Evolutionary conservation across 2,888 invertebrate species (phyloP), one percentile per base, ranked within the genome.

Genomic region (Autographa pulchrina): DNA sequence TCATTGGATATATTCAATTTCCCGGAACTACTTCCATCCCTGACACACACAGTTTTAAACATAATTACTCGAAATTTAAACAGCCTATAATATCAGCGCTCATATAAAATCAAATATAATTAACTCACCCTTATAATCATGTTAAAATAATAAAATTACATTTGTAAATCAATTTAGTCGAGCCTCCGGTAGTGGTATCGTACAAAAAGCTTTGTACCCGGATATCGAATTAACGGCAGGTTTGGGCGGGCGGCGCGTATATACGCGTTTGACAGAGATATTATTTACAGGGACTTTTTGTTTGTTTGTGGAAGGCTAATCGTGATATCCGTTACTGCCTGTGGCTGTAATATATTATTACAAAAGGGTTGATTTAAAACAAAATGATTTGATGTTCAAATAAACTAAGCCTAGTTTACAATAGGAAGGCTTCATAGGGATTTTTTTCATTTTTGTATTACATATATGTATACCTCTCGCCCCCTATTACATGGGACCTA

Each of bases 151-250:
- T 61, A 25, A 61, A 61, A 35, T 78, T 69, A 75, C 41, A 71
- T 75, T 72, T 68, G 56, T 78, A 62, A 83, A 78, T 76, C 25
- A 81, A 83, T 83, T 82, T 65, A 63, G 31, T 64, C 62, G 68
- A 74, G 71, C 56, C 60, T 72, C 70, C n/a, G 18, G 52, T 65
- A 67, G 32, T 60, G 16, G 38, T n/a, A 31, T 71, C 56, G 48
- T 11, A 35, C 61, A 68, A 78, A 81, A 81, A 65, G 73, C 78
- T 74, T 74, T 82, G 74, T 75, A 70, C 38, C 25, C 56, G 60
- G 60, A 82, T 78, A 81, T 83, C 68, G 61, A 68, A 83, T 83
- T 81, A 82, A 65, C 60, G 72, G 62, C 68, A 69, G 71, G 70
- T 63, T 73, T 61, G 61, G n/a, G 60, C 43, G 32, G 68, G n/a